Evolutionary conservation across 2,797 vertebrate species (phyloP).

Genomic region (Tachyglossus aculeatus): DNA sequence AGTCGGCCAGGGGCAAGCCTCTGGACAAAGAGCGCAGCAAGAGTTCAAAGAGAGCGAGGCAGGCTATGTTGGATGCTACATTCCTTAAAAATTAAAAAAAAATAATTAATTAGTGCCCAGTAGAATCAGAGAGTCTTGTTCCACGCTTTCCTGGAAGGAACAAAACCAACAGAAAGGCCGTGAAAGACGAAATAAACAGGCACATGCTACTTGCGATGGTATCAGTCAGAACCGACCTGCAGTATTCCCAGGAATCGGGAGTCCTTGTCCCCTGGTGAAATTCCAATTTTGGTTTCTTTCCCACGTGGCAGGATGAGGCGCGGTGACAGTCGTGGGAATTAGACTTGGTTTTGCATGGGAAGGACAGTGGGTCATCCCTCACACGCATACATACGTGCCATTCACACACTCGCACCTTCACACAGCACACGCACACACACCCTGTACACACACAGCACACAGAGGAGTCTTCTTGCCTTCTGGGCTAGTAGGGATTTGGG

Average conservation of each 20-base stretch:
- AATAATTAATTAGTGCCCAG: slow-evolving; percentile 45
- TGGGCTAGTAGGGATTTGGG: background rate
- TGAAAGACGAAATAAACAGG: background rate
- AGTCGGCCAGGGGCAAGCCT: slow-evolving; percentile 12
- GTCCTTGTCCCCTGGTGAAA: too few species aligned
- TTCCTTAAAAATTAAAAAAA: slow-evolving; percentile 69
- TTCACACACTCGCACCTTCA: background rate
- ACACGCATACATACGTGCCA: slow-evolving; percentile 2
- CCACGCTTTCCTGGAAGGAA: slow-evolving; percentile 2
- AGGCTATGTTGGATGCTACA: slow-evolving; percentile 77
- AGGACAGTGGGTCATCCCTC: background rate
- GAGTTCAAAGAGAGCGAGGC: slow-evolving; percentile 48
- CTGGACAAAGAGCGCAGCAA: slow-evolving; percentile 53
- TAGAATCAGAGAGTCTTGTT: slow-evolving; percentile 1
- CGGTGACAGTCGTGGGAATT: slow-evolving; percentile 4
- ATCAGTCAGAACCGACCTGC: background rate
- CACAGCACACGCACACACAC: too few species aligned
- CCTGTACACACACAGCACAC: too few species aligned
- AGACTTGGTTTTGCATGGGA: slow-evolving; percentile 11
- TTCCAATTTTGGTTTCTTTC: slow-evolving; percentile 37
- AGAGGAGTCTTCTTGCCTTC: too few species aligned
- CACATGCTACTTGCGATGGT: background rate
- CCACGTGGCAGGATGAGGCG: slow-evolving; percentile 23
- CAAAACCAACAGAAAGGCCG: background rate
- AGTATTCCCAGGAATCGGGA: too few species aligned